These are phyloP conservation scores for Epinephelus awoara DNA, from an alignment of 2,797 vertebrate species.

Conservation along the genomic window DNA sequence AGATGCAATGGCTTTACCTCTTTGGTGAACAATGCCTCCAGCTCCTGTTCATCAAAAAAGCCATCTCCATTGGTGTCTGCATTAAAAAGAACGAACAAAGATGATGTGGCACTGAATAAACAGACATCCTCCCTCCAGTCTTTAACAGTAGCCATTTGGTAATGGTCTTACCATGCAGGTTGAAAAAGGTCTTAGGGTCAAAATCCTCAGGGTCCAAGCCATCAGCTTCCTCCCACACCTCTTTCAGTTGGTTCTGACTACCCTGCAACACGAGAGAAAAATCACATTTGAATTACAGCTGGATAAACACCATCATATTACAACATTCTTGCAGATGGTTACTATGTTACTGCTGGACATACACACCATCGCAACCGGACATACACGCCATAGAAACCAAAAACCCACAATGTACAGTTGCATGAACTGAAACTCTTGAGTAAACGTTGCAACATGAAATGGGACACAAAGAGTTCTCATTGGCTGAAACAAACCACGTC, in stretches of 20 bases:
- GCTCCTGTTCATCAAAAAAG: slow-evolving; percentile 97
- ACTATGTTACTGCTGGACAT: neutral
- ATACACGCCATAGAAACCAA: neutral
- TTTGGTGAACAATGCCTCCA: slow-evolving; percentile 97
- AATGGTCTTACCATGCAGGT: slow-evolving; percentile 91
- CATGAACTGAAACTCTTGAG: neutral
- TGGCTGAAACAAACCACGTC: neutral
- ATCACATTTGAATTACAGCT: slow-evolving; percentile 3
- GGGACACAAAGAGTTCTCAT: neutral
- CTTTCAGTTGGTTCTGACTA: slow-evolving; percentile 97
- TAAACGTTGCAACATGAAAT: neutral
- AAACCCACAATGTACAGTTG: neutral
- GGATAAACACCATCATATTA: neutral
- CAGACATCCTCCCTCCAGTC: neutral
- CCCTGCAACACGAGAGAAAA: slow-evolving; percentile 84
- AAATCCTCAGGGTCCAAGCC: slow-evolving; percentile 98
- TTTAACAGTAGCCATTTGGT: neutral
- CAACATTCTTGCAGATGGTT: neutral
- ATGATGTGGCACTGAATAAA: neutral
- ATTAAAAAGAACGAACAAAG: slow-evolving; percentile 8
- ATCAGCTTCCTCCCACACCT: slow-evolving; percentile 98
- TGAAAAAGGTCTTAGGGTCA: slow-evolving; percentile 98
- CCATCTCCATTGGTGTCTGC: slow-evolving; percentile 96
- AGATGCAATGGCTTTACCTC: slow-evolving; percentile 86
- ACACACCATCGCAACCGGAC: neutral